Evolutionary conservation across 2,797 vertebrate species (phyloP).

Genomic region (Tenualosa thibaudeaui): DNA sequence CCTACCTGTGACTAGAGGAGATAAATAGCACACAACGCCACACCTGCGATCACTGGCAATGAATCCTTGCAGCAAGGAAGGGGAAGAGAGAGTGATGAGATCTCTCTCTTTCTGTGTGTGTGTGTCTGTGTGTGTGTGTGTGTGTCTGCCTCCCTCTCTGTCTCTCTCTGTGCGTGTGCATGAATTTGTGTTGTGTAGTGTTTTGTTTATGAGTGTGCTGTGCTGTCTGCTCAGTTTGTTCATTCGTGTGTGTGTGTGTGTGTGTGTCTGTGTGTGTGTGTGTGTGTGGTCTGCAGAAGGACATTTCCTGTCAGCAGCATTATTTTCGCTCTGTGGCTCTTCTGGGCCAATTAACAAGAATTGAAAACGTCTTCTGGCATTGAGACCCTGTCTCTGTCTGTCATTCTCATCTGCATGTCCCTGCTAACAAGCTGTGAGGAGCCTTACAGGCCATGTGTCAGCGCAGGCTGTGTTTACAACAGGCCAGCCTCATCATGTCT

Average conservation of each 20-base stretch:
- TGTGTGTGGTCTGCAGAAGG: conserved; percentile 54
- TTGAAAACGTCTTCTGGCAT: conserved; percentile 63
- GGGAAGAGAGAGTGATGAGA: not conserved
- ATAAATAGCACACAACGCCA: not conserved
- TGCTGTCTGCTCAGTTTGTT: not conserved
- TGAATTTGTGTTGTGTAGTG: conserved; percentile 3
- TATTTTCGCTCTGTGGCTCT: conserved; percentile 68
- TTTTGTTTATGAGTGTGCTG: not conserved
- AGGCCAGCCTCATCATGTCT: conserved; percentile 14
- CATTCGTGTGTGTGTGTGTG: not conserved
- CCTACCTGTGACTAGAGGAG: conserved; percentile 8
- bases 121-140: not conserved
- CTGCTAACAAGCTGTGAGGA: conserved; percentile 62
- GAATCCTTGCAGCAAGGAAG: not conserved
- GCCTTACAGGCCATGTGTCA: conserved; percentile 57
- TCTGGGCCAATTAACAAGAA: conserved; percentile 71
- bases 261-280: not conserved
- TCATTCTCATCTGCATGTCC: conserved; percentile 56
- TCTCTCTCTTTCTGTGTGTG: not conserved
- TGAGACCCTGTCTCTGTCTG: conserved; percentile 61
- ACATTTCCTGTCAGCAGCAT: conserved; percentile 57
- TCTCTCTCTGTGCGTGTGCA: not conserved
- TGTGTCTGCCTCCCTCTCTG: not conserved
- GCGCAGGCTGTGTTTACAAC: conserved; percentile 58
- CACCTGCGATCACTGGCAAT: not conserved